These are phyloP conservation scores for Eulimnadia texana DNA, from an alignment of 1,140 invertebrate genomes.

Conservation along the genomic window DNA sequence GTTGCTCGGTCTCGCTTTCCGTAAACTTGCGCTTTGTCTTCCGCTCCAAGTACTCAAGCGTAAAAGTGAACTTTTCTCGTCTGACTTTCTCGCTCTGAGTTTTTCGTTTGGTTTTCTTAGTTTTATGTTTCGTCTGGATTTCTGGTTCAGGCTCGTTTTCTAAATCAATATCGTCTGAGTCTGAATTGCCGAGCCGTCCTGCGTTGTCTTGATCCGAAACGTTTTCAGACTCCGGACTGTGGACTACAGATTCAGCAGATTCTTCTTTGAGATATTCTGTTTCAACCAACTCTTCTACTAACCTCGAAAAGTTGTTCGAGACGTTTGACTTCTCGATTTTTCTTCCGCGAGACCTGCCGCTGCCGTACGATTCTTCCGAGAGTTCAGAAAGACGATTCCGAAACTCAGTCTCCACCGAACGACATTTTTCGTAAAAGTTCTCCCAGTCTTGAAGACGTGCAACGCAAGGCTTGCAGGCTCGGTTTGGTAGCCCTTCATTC, in stretches of 20 bases:
- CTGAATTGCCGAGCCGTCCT: background rate
- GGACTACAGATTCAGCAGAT: background rate
- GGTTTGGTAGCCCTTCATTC: background rate
- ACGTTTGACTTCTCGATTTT: background rate
- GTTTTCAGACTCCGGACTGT: background rate
- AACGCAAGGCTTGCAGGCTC: background rate
- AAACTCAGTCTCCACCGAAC: background rate
- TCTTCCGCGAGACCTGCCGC: background rate
- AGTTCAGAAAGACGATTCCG: background rate
- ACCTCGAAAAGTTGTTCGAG: background rate
- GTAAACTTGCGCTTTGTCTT: background rate
- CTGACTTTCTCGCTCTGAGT: background rate
- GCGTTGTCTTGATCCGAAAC: background rate
- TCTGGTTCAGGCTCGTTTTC: constrained; percentile 5
- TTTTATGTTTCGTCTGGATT: background rate
- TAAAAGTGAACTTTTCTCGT: constrained; percentile 1
- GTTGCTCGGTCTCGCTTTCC: background rate
- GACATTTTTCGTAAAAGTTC: constrained; percentile 2
- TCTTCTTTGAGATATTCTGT: background rate
- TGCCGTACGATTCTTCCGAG: background rate
- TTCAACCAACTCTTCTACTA: background rate
- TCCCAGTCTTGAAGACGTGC: background rate
- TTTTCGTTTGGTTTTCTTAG: background rate
- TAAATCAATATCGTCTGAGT: background rate
- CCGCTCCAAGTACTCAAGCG: background rate